Evolutionary conservation across 1,140 invertebrate genomes (phyloP).

Genomic region (Cydia fagiglandana): DNA sequence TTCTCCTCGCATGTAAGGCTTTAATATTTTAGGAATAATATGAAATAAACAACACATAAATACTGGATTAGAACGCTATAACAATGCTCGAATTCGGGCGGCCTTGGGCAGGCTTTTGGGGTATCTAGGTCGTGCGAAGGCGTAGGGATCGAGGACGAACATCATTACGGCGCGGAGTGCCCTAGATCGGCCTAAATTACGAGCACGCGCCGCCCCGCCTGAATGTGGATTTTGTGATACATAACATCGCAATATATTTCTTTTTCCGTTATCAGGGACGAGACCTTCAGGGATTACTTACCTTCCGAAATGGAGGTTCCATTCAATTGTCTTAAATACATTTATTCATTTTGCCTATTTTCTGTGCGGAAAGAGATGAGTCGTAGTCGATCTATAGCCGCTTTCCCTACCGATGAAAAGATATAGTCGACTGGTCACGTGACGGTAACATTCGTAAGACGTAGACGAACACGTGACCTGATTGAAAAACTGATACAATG

Average conservation of each 20-base stretch:
- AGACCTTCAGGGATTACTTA: background rate
- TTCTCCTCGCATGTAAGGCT: background rate
- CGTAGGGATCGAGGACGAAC: constrained; percentile 41
- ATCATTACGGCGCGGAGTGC: constrained; percentile 38
- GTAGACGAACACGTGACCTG: no score
- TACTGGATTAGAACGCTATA: background rate
- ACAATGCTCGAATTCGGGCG: constrained; percentile 26
- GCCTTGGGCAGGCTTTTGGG: constrained; percentile 49
- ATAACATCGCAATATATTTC: background rate
- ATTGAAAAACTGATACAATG: no score
- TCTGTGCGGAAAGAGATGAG: no score
- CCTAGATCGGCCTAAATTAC: constrained; percentile 47
- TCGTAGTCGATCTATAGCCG: no score
- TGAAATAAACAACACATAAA: background rate
- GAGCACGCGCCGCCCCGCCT: constrained; percentile 40
- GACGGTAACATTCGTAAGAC: no score
- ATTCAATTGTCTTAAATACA: background rate
- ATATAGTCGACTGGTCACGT: no score
- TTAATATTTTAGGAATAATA: background rate
- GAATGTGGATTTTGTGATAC: constrained; percentile 25
- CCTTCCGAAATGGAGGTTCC: background rate
- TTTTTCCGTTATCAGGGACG: constrained; percentile 12
- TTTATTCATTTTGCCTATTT: no score
- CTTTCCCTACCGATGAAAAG: no score
- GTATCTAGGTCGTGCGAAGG: constrained; percentile 53